Conservation (phyloP, 2,113 vertebrate species). For the Callorhinus ursinus region DNA sequence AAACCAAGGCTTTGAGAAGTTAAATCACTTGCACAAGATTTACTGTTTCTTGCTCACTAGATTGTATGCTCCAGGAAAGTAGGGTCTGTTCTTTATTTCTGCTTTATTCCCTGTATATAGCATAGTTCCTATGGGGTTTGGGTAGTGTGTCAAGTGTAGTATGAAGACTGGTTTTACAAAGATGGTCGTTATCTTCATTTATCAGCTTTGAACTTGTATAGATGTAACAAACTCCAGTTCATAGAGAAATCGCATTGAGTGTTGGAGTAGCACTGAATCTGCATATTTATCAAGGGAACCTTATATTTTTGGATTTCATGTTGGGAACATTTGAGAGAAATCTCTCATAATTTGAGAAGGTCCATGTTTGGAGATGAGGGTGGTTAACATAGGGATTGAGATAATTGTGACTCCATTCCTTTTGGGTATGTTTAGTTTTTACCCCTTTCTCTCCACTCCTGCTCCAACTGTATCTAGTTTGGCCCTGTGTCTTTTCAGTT, state of each 20-base stretch:
- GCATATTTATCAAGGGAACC: neutral
- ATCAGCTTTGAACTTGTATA: neutral
- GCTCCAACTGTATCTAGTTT: neutral
- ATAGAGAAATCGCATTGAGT: neutral
- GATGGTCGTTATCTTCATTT: neutral
- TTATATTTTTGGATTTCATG: neutral
- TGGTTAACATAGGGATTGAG: neutral
- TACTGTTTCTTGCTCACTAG: neutral
- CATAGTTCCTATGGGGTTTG: neutral
- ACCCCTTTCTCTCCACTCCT: neutral
- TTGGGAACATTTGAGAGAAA: neutral
- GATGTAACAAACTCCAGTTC: neutral
- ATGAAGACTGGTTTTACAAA: neutral
- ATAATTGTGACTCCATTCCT: neutral
- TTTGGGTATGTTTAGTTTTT: neutral
- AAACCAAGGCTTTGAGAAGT: neutral
- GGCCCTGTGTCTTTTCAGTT: neutral
- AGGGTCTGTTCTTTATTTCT: neutral
- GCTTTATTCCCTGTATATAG: neutral
- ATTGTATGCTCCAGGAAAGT: neutral
- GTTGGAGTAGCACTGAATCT: neutral
- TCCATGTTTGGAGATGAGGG: neutral
- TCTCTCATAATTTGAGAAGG: neutral
- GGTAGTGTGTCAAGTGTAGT: neutral
- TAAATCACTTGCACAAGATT: neutral